Conservation (phyloP, 2,888 invertebrate species). For the Plebejus anna region DNA sequence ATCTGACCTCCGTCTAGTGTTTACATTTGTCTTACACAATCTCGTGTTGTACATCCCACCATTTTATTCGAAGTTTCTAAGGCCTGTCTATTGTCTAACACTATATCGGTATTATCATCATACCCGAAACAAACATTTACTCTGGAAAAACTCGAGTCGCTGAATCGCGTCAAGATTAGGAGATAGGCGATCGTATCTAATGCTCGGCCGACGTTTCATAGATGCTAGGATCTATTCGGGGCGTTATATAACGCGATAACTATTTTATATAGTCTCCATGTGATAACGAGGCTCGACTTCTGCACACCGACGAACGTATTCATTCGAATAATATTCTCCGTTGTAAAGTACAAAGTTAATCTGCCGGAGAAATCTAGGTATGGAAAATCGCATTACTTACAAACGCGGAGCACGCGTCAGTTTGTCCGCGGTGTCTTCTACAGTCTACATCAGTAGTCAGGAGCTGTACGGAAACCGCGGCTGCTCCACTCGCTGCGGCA, state of each 20-base stretch:
- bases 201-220: neutral
- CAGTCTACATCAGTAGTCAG: neutral
- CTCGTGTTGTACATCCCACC: neutral
- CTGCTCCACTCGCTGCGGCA: neutral
- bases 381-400: neutral
- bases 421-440: neutral
- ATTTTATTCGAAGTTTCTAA: neutral
- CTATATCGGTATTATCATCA: neutral
- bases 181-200: conserved; percentile 5
- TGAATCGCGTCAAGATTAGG: neutral
- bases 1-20: neutral
- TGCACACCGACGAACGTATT: neutral
- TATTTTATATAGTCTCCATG: neutral
- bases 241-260: neutral
- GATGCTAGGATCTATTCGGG: neutral
- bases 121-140: neutral
- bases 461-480: neutral
- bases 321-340: neutral
- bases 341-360: neutral
- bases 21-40: conserved; percentile 6
- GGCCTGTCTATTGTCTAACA: neutral
- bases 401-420: neutral
- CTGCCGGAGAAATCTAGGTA: neutral
- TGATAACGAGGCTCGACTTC: neutral
- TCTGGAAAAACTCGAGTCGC: neutral